Conservation (phyloP, 2,797 vertebrate species). For the Rhinoraja longicauda region DNA sequence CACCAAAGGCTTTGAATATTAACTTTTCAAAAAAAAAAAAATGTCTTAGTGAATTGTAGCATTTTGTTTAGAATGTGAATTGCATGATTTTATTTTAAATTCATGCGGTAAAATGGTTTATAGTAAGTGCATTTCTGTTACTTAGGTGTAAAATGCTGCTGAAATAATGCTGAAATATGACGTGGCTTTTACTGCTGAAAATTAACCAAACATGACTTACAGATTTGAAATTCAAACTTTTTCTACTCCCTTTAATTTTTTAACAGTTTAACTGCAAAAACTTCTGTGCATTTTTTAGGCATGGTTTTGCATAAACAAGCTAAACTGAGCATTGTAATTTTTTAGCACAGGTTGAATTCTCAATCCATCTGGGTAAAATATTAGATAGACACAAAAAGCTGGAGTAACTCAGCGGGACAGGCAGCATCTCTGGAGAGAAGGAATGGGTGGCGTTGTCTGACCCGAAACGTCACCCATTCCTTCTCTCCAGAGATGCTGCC, state of each 20-base stretch:
- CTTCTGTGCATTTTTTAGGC: not conserved
- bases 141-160: slow-evolving; percentile 10
- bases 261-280: not conserved
- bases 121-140: not conserved
- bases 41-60: slow-evolving; percentile 15
- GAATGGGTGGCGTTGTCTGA: no score
- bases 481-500: no score
- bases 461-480: no score
- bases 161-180: not conserved
- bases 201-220: not conserved
- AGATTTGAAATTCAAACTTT: not conserved
- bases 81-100: not conserved
- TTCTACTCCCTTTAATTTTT: not conserved
- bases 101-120: not conserved
- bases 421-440: no score
- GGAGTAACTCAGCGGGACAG: no score
- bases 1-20: slow-evolving; percentile 34
- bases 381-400: no score
- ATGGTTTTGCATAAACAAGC: not conserved
- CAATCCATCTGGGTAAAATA: not conserved
- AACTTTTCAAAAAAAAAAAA: not conserved
- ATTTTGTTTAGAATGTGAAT: slow-evolving; percentile 26
- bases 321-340: not conserved
- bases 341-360: not conserved
- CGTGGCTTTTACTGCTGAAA: slow-evolving; percentile 7